phyloP scores from a whole-genome alignment of 1,140 invertebrate genomes.

The Sycophaga agraensis region DNA sequence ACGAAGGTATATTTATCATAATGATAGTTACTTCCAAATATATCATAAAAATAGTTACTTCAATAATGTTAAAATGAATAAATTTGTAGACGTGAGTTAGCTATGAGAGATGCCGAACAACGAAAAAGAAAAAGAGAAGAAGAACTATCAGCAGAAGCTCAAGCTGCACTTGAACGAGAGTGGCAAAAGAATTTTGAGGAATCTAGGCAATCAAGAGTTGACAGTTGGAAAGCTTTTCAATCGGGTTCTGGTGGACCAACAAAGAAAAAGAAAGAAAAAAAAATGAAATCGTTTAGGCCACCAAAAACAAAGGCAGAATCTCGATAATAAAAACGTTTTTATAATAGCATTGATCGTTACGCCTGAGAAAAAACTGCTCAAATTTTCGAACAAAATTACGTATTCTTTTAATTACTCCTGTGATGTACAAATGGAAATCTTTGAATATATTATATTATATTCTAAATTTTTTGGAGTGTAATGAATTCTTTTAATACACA shows the following conservation, averaged over 20 bases:
- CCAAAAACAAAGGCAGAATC: constrained; percentile 96
- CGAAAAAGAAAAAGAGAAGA: constrained; percentile 92
- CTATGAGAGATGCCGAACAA: constrained; percentile 89
- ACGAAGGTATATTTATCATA: constrained; percentile 60
- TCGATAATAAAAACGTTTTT: constrained; percentile 64
- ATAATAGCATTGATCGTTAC: background rate
- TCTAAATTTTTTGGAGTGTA: constrained; percentile 25
- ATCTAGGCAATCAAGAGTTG: constrained; percentile 88
- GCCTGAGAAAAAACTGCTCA: constrained; percentile 3
- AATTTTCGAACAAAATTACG: constrained; percentile 19
- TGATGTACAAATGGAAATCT: constrained; percentile 26
- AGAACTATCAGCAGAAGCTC: constrained; percentile 90
- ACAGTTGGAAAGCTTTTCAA: constrained; percentile 95
- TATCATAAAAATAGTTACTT: too few species aligned
- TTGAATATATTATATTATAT: constrained; percentile 19
- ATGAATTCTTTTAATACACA: too few species aligned
- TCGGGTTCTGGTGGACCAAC: constrained; percentile 68
- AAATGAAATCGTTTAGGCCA: constrained; percentile 82
- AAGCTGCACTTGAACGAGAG: constrained; percentile 84
- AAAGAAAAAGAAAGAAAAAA: constrained; percentile 75
- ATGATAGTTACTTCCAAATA: background rate
- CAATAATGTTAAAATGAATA: constrained; percentile 35
- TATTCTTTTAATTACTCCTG: constrained; percentile 20
- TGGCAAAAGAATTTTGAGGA: constrained; percentile 99
- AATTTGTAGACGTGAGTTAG: constrained; percentile 66